Evolutionary conservation across 2,888 invertebrate species (phyloP).

Genomic region (Strigamia maritima): DNA sequence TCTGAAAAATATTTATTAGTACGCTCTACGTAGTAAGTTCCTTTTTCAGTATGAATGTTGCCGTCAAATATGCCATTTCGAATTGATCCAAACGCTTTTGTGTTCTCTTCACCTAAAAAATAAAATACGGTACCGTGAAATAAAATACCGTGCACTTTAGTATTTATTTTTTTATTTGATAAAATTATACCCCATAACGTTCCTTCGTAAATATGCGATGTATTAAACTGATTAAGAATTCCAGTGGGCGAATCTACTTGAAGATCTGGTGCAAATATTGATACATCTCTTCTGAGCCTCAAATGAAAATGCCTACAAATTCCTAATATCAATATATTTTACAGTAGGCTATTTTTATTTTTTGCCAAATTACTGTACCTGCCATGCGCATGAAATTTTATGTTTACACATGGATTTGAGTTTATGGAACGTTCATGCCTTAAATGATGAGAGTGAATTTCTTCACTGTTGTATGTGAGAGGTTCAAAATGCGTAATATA

Average conservation of each 20-base stretch:
- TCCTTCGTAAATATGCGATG: constrained; percentile 83
- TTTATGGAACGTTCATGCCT: constrained; percentile 69
- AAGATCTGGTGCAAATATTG: constrained; percentile 76
- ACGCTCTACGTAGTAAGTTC: constrained; percentile 88
- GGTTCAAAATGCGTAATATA: constrained; percentile 88
- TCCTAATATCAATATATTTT: background rate
- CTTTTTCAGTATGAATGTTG: constrained; percentile 76
- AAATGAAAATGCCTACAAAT: constrained; percentile 65
- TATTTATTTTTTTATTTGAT: too few relatives aligned
- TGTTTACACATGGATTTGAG: constrained; percentile 58
- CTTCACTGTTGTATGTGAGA: constrained; percentile 71
- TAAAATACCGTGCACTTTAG: too few relatives aligned
- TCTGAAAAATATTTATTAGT: constrained; percentile 78
- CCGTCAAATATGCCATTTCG: constrained; percentile 94
- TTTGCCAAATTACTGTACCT: constrained; percentile 50
- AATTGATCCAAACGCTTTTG: constrained; percentile 88
- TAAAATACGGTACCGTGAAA: constrained; percentile 39
- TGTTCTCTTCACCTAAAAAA: constrained; percentile 73
- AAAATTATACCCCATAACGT: constrained; percentile 76
- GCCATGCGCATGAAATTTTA: constrained; percentile 75
- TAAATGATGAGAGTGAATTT: constrained; percentile 63
- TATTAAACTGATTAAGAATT: constrained; percentile 69
- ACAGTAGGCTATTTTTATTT: too few relatives aligned
- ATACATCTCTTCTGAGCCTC: constrained; percentile 79
- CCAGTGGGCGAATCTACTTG: constrained; percentile 67